Evolutionary conservation across 2,888 invertebrate genomes (phyloP).

Genomic region (Xestia rhomboidea): DNA sequence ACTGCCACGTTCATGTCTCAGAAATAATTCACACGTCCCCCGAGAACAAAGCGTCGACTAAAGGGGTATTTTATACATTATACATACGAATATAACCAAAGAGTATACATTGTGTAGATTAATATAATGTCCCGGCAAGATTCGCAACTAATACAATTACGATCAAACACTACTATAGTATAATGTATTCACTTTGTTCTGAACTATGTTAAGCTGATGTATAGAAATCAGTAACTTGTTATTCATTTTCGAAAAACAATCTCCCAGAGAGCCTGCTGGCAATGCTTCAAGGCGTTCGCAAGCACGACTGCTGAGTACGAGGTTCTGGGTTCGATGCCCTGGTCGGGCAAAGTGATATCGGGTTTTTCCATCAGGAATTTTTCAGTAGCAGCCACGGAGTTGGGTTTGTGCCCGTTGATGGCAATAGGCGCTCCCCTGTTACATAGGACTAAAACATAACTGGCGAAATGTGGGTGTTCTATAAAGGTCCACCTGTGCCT

Average conservation of each 20-base stretch:
- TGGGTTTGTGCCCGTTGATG: not conserved
- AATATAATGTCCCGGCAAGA: conserved; percentile 37
- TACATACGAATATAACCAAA: conserved; percentile 58
- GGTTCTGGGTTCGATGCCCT: not conserved
- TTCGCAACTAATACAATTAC: conserved; percentile 34
- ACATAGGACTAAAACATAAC: too few relatives aligned
- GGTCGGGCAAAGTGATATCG: not conserved
- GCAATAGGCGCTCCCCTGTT: too few relatives aligned
- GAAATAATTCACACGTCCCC: conserved; percentile 77
- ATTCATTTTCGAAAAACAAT: not conserved
- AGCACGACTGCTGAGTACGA: not conserved
- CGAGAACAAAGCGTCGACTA: conserved; percentile 75
- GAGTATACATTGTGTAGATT: conserved; percentile 39
- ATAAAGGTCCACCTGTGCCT: not conserved
- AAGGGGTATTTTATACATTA: conserved; percentile 70
- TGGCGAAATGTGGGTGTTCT: too few relatives aligned
- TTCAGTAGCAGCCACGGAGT: not conserved
- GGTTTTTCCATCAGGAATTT: too few relatives aligned
- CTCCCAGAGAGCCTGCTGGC: not conserved
- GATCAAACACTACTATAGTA: conserved; percentile 23
- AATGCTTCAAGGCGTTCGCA: not conserved
- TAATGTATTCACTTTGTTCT: conserved; percentile 2
- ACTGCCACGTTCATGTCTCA: conserved; percentile 69
- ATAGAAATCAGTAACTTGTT: not conserved
- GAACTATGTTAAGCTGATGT: not conserved